These are phyloP conservation scores for Gracilinanus agilis DNA, from an alignment of 2,113 vertebrate species.

Conservation along the genomic window DNA sequence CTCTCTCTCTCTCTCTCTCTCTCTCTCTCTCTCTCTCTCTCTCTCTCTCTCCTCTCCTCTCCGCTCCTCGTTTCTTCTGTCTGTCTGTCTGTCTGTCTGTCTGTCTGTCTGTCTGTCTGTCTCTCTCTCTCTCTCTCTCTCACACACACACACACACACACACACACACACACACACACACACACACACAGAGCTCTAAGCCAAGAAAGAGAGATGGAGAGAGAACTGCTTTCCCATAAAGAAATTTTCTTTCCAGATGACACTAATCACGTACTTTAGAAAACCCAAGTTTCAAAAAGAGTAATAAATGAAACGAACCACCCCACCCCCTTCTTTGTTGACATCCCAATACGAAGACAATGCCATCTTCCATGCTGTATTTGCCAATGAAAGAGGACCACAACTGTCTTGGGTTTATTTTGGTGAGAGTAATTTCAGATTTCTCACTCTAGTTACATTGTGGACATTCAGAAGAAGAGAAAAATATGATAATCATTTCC, in stretches of 20 bases:
- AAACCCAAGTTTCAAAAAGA: constrained; percentile 98
- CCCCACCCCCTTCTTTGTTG: constrained; percentile 99
- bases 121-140: no score
- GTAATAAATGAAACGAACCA: constrained; percentile 97
- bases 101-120: no score
- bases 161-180: no score
- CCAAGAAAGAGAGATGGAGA: not conserved
- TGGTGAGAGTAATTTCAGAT: constrained; percentile 99
- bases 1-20: no score
- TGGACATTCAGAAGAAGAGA: constrained; percentile 97
- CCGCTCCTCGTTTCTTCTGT: no score
- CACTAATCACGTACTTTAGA: constrained; percentile 98
- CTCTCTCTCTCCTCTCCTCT: no score
- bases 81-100: no score
- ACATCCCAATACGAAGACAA: constrained; percentile 95
- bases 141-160: no score
- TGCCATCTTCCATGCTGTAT: constrained; percentile 98
- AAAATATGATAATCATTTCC: constrained; percentile 99
- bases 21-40: no score
- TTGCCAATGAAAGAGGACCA: constrained; percentile 99
- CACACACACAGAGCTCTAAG: not conserved
- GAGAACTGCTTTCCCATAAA: constrained; percentile 68
- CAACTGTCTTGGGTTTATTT: constrained; percentile 93
- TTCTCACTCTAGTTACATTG: constrained; percentile 99
- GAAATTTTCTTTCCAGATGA: constrained; percentile 98